Base-by-base conservation (phyloP, 2,113 vertebrate genomes). In the Paracyprichromis sp. region DNA sequence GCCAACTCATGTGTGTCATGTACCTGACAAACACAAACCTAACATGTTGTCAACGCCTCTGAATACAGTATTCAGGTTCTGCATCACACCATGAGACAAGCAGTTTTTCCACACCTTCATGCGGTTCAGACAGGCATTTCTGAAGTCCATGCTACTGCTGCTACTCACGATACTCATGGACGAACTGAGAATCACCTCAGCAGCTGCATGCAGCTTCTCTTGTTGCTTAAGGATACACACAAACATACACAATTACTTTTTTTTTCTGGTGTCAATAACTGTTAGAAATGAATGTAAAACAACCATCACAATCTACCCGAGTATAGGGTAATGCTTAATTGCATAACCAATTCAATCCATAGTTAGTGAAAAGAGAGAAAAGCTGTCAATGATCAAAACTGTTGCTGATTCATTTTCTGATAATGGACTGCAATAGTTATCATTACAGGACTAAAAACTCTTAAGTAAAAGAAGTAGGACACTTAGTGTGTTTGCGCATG, bases 61-160 rank as follows among this genome's bases (percentile, higher is more conserved):
- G 10, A 78, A 78, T 78, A 31, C 43, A 31, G 43, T 78, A 29
- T 50, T 50, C 36, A 31, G 12, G 4, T 43, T 45, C 7, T 45
- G 16, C 29, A 9, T 10, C 14, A 50, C 29, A 7, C 16, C 17
- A 24, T 19, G 14, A 50, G 5, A 21, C 12, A 50, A 14, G 2
- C 19, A 66, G 26, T 19, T 38, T 13, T 57, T 45, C 43, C 66
- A 29, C 80, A 97, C 97, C 96, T 92, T 95, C 95, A 97, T 97
- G 86, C 36, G 83, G 59, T 83, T 92, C 59, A 96, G 86, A 86
- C 96, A 97, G 63, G 93, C 85, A 4, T 88, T 92, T 84, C 96
- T 96, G 94, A 97, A 97, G 52, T 89, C 88, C 85, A 91, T 24
- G 85, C 91, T 96, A 84, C 91, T 96, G 93, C 96, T 97, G 92